These are phyloP conservation scores for Pseudococcus longispinus DNA, from an alignment of 2,888 invertebrate genomes.

Conservation along the genomic window DNA sequence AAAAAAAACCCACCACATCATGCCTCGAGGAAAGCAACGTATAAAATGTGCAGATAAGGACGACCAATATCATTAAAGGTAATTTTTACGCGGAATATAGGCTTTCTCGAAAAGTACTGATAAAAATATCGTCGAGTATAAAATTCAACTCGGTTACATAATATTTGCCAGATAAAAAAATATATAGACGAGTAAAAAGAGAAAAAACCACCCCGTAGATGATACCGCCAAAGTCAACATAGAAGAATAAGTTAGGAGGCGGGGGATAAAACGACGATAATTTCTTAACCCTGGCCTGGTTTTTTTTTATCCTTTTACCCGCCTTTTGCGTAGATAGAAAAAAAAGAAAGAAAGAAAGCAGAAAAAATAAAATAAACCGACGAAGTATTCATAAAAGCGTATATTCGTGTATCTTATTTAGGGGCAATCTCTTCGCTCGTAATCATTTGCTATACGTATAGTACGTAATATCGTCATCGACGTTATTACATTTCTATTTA, in stretches of 20 bases:
- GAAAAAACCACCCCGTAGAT: not conserved
- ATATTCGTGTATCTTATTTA: constrained; percentile 35
- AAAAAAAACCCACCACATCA: not conserved
- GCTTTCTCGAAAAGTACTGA: constrained; percentile 7
- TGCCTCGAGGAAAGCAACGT: not conserved
- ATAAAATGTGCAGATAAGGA: not conserved
- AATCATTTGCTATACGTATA: not conserved
- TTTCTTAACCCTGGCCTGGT: constrained; percentile 33
- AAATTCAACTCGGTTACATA: constrained; percentile 10
- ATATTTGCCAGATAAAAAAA: constrained; percentile 25
- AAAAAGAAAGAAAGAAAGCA: not conserved
- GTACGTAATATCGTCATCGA: constrained; percentile 11
- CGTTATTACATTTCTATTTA: constrained; percentile 18
- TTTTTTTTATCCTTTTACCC: not conserved
- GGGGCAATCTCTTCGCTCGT: constrained; percentile 25
- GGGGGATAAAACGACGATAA: not conserved
- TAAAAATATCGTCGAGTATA: constrained; percentile 21
- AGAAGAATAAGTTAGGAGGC: not conserved
- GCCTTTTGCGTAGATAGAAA: not conserved
- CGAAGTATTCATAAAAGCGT: constrained; percentile 24
- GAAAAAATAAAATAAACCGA: not conserved
- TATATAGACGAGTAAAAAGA: not conserved
- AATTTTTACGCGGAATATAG: not conserved
- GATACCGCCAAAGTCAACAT: not conserved
- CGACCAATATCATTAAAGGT: constrained; percentile 15